Evolutionary conservation across 2,888 invertebrate genomes (phyloP), one percentile per base, ranked within the genome.

Genomic region (Cheilosia impressa): DNA sequence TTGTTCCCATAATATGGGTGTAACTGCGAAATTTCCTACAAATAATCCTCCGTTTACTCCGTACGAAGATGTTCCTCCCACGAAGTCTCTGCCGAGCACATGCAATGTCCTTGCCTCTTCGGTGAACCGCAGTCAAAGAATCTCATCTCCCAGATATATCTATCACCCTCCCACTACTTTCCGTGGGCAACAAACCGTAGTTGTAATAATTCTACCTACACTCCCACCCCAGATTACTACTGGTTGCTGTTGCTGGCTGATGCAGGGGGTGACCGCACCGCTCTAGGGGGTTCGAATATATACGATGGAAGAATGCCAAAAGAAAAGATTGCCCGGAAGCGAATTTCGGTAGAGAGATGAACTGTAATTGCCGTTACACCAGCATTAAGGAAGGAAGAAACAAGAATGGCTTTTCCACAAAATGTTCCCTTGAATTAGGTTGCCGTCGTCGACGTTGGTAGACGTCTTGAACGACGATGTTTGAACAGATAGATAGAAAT

Each of bases 341-440:
- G 73, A 77, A 78, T 81, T 81, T 81, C 77, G 68, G 76, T 78
- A 72, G 81, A 85, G 76, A 76, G 76, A 85, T 73, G 85, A 77
- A 87, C 85, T 87, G 81, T 87, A 87, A 87, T 87, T 87, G 85
- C 85, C 81, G 72, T 87, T 87, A 87, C 85, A 87, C 72, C 77
- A 63, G 75, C 72, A 87, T 87, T 81, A 87, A 81, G 85, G 85
- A 87, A 87, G 81, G 85, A 87, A 81, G 85, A 81, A 87, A 81
- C 81, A 87, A 73, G 77, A 87, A 87, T 87, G 85, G 81, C 77
- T 81, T 87, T 73, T 73, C 72, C 76, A 85, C 80, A 80, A 76
- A 85, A 85, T 72, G 80, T 72, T 85, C 71, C 58, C 80, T 71
- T 76, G 76, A 85, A 87, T 73, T 77, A 87, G 50, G 77, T 73